Conservation (phyloP, 2,888 invertebrate genomes). For the Acheta domesticus region DNA sequence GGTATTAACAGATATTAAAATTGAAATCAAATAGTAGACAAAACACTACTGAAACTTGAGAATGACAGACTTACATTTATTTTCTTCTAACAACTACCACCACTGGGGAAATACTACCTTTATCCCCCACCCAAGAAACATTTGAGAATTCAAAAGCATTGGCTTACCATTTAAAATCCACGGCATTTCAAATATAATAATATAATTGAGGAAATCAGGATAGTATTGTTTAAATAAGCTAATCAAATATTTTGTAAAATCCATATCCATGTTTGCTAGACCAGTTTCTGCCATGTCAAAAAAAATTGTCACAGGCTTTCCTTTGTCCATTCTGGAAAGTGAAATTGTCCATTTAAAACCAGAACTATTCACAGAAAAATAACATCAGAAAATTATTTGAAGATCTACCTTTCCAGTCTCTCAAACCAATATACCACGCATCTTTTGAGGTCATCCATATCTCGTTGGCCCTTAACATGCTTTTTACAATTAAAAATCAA, state of each 20-base stretch:
- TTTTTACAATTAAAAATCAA: slow-evolving; percentile 77
- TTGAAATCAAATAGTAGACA: no score
- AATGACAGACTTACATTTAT: background rate
- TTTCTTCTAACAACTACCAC: background rate
- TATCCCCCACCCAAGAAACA: no score
- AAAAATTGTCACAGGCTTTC: slow-evolving; percentile 75
- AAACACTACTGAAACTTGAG: no score
- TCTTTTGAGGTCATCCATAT: slow-evolving; percentile 71
- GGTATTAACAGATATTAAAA: no score
- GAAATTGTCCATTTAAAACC: slow-evolving; percentile 23
- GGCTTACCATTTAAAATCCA: slow-evolving; percentile 81
- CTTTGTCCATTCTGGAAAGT: slow-evolving; percentile 62
- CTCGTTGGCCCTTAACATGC: slow-evolving; percentile 73
- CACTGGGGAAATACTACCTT: background rate
- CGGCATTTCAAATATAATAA: slow-evolving; percentile 89
- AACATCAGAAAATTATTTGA: background rate
- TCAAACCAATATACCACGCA: slow-evolving; percentile 86
- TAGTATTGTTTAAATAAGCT: slow-evolving; percentile 83
- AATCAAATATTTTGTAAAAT: slow-evolving; percentile 82
- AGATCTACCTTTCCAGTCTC: slow-evolving; percentile 61
- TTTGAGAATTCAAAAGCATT: background rate
- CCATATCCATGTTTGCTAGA: slow-evolving; percentile 85
- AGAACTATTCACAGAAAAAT: background rate
- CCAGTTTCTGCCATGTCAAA: slow-evolving; percentile 91
- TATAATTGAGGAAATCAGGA: slow-evolving; percentile 82